These are phyloP conservation scores for Melanotaenia parkinsoni DNA, from an alignment of 2,797 vertebrate genomes.

Conservation along the genomic window DNA sequence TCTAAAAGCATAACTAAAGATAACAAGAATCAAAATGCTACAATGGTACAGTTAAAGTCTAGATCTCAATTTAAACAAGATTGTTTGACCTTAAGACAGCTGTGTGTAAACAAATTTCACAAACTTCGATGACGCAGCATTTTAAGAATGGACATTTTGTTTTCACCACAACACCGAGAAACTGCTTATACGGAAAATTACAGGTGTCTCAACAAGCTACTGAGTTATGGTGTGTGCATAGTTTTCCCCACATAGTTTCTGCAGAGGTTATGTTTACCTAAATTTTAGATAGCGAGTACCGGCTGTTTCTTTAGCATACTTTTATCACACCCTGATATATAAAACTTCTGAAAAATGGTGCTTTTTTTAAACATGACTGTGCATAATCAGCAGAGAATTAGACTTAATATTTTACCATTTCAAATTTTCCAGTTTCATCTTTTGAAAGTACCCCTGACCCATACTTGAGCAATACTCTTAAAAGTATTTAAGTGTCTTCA, in stretches of 20 bases:
- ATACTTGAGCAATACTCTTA: neutral
- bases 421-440: neutral
- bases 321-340: neutral
- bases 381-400: neutral
- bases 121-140: neutral
- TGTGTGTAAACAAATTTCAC: neutral
- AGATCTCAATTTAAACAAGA: neutral
- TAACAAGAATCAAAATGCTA: neutral
- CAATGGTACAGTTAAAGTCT: neutral
- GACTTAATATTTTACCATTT: neutral
- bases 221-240: too few species aligned
- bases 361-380: neutral
- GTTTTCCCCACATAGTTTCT: neutral
- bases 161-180: neutral
- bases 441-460: too few species aligned
- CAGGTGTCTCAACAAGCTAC: neutral
- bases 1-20: neutral
- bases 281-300: neutral
- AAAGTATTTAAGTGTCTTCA: constrained; percentile 20
- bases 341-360: neutral
- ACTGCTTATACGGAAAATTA: neutral
- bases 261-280: neutral
- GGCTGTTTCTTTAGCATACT: neutral
- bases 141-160: neutral
- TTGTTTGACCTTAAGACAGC: neutral